These are phyloP conservation scores for Edolisoma coerulescens DNA, from an alignment of 2,113 vertebrate genomes.

Conservation along the genomic window DNA sequence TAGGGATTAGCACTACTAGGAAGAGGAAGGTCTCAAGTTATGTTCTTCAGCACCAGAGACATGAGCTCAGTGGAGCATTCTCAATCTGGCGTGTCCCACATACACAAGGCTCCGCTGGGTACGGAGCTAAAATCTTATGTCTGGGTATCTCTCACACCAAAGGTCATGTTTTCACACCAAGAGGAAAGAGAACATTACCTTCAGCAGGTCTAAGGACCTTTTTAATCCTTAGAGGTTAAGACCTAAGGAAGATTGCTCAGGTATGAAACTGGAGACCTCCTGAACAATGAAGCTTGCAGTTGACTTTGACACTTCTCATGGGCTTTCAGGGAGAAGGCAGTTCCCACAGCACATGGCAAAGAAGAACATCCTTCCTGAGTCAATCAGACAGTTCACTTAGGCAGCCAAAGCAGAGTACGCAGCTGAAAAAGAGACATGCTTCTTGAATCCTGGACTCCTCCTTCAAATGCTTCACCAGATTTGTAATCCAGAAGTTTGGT, in stretches of 20 bases:
- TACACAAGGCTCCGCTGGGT: rapidly evolving
- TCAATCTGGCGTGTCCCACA: background rate
- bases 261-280: background rate
- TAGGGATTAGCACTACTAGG: background rate
- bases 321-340: background rate
- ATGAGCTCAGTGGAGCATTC: background rate
- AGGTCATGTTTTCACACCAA: background rate
- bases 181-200: conserved; percentile 11
- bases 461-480: background rate
- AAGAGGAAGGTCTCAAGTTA: background rate
- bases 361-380: background rate
- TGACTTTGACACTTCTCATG: background rate
- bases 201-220: background rate
- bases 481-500: background rate
- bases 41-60: background rate
- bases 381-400: background rate
- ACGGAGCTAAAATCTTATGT: background rate
- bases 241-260: background rate
- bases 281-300: background rate
- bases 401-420: background rate
- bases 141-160: background rate
- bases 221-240: background rate
- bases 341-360: background rate
- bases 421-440: conserved; percentile 17
- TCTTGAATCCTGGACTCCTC: conserved; percentile 5